phyloP scores from a whole-genome alignment of 2,113 vertebrate species.

The Cichladusa arquata region DNA sequence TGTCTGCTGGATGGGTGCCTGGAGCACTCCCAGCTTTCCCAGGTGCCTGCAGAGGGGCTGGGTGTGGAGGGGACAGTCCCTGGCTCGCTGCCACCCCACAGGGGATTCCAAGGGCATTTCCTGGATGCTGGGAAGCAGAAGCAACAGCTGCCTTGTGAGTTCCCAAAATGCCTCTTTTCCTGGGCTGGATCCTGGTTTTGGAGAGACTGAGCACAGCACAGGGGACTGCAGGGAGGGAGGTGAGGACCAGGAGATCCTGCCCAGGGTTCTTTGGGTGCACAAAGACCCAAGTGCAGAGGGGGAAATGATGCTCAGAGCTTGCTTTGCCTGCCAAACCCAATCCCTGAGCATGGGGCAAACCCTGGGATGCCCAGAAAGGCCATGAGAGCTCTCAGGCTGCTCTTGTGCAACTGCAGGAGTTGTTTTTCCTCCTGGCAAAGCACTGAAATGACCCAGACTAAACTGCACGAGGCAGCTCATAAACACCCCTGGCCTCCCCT shows the following conservation, averaged over 20 bases:
- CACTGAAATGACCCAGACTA: accelerated
- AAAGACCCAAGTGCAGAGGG: neutral
- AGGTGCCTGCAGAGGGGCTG: neutral
- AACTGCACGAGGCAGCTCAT: neutral
- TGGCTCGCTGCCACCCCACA: accelerated
- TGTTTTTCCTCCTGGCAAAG: neutral
- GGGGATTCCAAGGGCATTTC: neutral
- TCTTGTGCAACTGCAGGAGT: neutral
- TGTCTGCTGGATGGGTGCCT: accelerated
- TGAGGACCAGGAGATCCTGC: neutral
- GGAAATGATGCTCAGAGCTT: accelerated
- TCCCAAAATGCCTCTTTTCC: neutral
- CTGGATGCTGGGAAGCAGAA: neutral
- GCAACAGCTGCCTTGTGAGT: neutral
- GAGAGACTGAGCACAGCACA: neutral
- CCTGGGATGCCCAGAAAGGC: neutral
- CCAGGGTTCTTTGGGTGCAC: neutral
- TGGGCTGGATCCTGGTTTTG: neutral
- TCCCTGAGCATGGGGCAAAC: neutral
- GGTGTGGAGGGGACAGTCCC: neutral
- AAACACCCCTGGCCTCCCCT: neutral
- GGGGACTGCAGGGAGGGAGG: neutral
- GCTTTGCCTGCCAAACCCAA: neutral
- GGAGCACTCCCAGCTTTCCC: neutral
- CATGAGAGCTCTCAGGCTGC: neutral